Conservation (phyloP, 2,113 vertebrate species). For the Actinemys pallida region DNA sequence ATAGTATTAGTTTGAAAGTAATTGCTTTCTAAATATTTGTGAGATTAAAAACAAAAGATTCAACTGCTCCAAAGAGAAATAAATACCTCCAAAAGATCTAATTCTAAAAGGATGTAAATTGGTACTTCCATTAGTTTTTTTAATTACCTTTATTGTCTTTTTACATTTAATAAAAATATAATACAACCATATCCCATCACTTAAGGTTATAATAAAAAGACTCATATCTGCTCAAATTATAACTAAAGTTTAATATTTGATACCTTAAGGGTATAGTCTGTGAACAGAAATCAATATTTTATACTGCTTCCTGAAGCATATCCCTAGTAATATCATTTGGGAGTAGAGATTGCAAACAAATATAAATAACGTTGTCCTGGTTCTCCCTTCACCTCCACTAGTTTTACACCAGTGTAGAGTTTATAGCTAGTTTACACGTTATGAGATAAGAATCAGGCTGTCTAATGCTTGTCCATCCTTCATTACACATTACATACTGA, state of each 20-base stretch:
- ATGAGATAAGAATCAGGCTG: neutral
- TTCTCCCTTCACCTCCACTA: rapidly evolving
- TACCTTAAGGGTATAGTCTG: neutral
- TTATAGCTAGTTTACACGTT: neutral
- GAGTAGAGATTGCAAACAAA: neutral
- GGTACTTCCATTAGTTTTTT: neutral
- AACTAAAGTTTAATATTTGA: neutral
- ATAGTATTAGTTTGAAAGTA: neutral
- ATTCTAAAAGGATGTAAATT: neutral
- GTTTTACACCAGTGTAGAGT: neutral
- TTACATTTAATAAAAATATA: neutral
- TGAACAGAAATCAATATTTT: neutral
- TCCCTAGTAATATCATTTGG: neutral
- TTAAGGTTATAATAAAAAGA: neutral
- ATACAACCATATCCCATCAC: neutral
- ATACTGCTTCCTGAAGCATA: neutral
- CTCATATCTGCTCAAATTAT: neutral
- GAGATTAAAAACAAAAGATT: neutral
- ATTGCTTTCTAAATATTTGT: rapidly evolving
- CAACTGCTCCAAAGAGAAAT: neutral
- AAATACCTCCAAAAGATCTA: neutral
- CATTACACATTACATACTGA: rapidly evolving
- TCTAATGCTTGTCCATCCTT: neutral
- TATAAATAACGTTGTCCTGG: neutral
- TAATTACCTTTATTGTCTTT: neutral